Base-by-base conservation (phyloP, 2,113 vertebrate genomes). In the Podarcis cretensis region DNA sequence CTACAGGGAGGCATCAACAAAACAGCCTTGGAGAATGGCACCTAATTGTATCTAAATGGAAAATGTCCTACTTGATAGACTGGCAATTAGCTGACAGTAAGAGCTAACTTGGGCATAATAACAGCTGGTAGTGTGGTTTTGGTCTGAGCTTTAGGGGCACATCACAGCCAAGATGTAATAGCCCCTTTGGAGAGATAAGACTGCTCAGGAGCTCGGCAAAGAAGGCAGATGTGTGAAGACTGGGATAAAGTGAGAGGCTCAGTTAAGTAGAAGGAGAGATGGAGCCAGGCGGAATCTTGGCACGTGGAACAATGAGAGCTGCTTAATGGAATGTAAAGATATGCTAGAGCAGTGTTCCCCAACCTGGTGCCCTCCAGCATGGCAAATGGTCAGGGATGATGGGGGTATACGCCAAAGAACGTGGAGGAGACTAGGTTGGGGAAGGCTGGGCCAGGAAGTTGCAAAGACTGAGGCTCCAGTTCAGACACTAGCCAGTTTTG, bases 131-230 rank as follows among this genome's bases (percentile, higher is more conserved):
- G 66, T 81, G 66, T 27, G n/a, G 68, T 40, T 73, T 54, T 57
- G 78, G 68, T 43, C 68, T 73, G 68, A 59, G 43, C 48, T 81
- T 87, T 59, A 59, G 68, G 73, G 43, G 23, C 69, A 63, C 27
- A 73, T 71, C 48, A 37, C n/a, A 40, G 78, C 32, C 35, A 80
- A n/a, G 78, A 57, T 87, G 48, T 81, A 87, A 87, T 81, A 87
- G 78, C 71, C 32, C 48, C 32, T 20, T 81, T 73, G 86, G 79
- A 87, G 68, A 73, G 14, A 71, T 54, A 35, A 73, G 32, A 73
- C 69, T 32, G 6, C 66, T 73, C 27, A 48, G n/a, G 48, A 81
- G 48, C 13, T 37, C 43, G 21, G 43, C 63, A 86, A 48, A 80
- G 65, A 32, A 71, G 48, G 40, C 12, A 80, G 76, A 80, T 73